phyloP scores from a whole-genome alignment of 2,113 vertebrate genomes.

The Catharus minimus region DNA sequence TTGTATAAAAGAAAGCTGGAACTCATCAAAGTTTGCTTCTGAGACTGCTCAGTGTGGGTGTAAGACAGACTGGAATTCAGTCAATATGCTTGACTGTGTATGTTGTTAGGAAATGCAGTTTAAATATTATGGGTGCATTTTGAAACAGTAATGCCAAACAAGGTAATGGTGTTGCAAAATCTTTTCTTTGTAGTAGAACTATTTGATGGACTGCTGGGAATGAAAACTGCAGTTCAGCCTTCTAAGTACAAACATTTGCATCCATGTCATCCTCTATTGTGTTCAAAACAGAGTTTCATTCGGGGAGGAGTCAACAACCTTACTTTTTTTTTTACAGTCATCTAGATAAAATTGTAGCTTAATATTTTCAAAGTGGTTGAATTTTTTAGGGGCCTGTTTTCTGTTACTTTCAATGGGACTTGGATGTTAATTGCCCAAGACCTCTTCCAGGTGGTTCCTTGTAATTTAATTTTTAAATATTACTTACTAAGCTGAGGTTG shows the following conservation, averaged over 20 bases:
- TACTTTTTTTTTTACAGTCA: not conserved
- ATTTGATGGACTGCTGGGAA: not conserved
- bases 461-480: not conserved
- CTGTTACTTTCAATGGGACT: not conserved
- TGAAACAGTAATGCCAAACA: not conserved
- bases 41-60: not conserved
- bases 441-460: not conserved
- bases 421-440: not conserved
- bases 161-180: not conserved
- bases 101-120: not conserved
- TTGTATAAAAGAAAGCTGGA: not conserved
- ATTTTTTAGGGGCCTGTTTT: not conserved
- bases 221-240: not conserved
- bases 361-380: not conserved
- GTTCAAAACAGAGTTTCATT: not conserved
- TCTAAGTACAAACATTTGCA: not conserved
- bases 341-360: not conserved
- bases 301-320: not conserved
- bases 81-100: not conserved
- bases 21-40: not conserved
- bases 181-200: not conserved
- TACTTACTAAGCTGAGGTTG: not conserved
- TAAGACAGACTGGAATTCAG: not conserved
- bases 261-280: accelerated
- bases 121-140: not conserved